Evolutionary conservation across 2,797 vertebrate genomes (phyloP), one percentile per base, ranked within the genome.

Genomic region (Diplodus puntazzo): DNA sequence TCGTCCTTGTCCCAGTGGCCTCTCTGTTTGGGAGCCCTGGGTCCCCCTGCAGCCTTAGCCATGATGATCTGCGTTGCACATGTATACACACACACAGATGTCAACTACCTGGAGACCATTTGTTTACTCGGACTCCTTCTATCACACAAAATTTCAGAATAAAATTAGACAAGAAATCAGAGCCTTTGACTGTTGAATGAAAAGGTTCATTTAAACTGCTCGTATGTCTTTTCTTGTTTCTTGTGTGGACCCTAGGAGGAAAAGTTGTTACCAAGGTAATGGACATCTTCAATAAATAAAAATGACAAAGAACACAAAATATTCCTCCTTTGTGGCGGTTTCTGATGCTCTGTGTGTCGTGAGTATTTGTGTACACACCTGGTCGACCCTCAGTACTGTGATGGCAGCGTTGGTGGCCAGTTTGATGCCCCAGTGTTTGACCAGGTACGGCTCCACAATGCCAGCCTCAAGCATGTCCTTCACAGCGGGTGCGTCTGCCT

Each of bases 341-440:
- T 48, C 27, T 68, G 3, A 63, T 62, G 0, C 74, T 55, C 3
- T 20, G 43, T 43, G 13, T 67, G 63, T 45, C 0, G 2, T 12
- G 39, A 49, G 34, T 42, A 34, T 66, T 58, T 54, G 65, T 64
- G 10, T 68, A 82, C 96, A 87, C 77, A 99, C 98, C 97, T 99
- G 98, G 90, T 99, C 98, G 45, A 99, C 98, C 71, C 98, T 92
- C 55, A 99, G 95, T 11, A 99, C 96, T 66, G 98, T 99, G 81
- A 99, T 93, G 39, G 98, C 98, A 66, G 98, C 96, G 16, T 99
- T 98, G 69, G 98, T 98, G 64, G 98, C 98, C 91, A 99, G 88
- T 87, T 97, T 99, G 91, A 99, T 96, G 80, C 96, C 98, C 98
- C 98, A 99, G 84, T 94, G 75, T 93, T 99, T 99, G 68, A 97